Evolutionary conservation across 2,888 invertebrate species (phyloP).

Genomic region (Hartigia nigra): DNA sequence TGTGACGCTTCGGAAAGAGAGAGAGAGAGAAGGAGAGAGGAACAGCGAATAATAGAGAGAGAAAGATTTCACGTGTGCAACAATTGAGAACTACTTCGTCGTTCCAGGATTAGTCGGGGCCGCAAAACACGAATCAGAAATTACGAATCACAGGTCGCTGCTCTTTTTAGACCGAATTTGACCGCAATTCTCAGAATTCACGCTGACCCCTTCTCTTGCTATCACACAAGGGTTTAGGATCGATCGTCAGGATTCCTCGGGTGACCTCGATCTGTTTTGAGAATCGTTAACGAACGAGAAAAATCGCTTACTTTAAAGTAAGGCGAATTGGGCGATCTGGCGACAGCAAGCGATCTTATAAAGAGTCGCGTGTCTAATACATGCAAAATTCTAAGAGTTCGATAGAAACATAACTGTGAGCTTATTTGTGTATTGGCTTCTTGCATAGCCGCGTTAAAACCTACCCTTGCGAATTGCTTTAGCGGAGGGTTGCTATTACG

Average conservation of each 20-base stretch:
- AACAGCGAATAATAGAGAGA: conserved; percentile 19
- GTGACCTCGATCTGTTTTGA: not conserved
- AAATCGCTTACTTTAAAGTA: not conserved
- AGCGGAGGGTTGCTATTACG: conserved; percentile 55
- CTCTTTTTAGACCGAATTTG: not conserved
- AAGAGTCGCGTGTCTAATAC: not conserved
- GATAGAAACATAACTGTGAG: not conserved
- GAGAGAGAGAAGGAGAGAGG: not conserved
- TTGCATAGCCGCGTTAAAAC: conserved; percentile 33
- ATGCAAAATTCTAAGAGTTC: not conserved
- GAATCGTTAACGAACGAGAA: not conserved
- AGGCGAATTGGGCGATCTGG: not conserved
- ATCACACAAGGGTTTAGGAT: not conserved
- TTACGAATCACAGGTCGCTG: not conserved
- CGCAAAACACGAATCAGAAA: not conserved
- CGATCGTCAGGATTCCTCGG: not conserved
- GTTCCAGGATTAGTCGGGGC: not conserved
- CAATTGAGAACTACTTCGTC: not conserved
- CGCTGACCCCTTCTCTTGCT: not conserved
- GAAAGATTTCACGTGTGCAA: not conserved
- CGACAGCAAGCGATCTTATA: not conserved
- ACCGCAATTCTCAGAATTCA: not conserved
- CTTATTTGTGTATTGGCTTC: not conserved
- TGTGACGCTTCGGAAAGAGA: conserved; percentile 48
- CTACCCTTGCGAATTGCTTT: conserved; percentile 59